Evolutionary conservation across 2,797 vertebrate genomes (phyloP).

Genomic region (Taeniopygia guttata): DNA sequence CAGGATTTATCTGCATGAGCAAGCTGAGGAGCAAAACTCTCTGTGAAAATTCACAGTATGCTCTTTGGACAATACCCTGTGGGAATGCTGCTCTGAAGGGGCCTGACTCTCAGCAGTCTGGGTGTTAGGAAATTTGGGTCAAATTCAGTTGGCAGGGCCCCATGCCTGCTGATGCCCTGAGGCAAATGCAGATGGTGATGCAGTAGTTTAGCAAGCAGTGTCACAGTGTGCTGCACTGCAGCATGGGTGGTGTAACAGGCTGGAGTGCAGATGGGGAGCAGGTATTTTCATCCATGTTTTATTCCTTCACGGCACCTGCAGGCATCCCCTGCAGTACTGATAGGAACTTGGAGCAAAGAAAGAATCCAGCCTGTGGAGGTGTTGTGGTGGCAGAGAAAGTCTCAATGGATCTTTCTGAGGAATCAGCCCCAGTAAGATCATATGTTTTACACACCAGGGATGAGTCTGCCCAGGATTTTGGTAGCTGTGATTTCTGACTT

Average conservation of each 20-base stretch:
- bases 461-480: neutral
- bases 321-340: neutral
- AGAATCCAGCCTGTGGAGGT: neutral
- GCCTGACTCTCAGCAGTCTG: neutral
- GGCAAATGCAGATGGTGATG: neutral
- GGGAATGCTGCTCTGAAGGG: neutral
- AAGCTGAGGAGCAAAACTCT: neutral
- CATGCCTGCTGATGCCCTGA: neutral
- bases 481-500: neutral
- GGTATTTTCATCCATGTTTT: neutral
- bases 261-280: neutral
- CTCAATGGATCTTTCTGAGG: accelerated
- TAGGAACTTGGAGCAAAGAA: neutral
- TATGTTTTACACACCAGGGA: neutral
- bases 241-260: neutral
- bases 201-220: neutral
- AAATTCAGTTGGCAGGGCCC: neutral
- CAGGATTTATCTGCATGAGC: neutral
- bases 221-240: neutral
- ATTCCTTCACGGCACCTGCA: neutral
- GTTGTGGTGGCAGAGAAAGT: neutral
- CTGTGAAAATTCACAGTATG: neutral
- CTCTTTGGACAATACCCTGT: accelerated
- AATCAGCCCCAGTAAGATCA: neutral
- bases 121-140: neutral